Percentiles rank a stretch among this genome's conserved stretches.
Conservation (phyloP, 2,113 vertebrate species). For the Perca schrenkii region DNA sequence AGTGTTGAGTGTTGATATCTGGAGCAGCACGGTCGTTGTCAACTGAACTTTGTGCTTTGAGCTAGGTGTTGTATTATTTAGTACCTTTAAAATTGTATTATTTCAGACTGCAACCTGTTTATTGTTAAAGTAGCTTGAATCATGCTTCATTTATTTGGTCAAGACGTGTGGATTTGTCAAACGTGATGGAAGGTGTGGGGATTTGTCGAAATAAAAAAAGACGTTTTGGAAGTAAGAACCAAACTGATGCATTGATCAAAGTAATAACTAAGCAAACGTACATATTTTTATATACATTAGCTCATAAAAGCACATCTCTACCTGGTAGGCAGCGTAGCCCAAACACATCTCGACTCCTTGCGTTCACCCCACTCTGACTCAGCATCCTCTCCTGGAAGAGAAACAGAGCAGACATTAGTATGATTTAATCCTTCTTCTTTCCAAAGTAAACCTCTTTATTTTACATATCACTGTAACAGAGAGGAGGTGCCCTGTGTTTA, state of each 20-base stretch:
- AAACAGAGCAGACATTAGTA: constrained; percentile 8
- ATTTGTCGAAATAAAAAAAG: background rate
- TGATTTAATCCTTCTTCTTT: background rate
- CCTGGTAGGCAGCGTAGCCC: constrained; percentile 85
- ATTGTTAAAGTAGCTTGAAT: background rate
- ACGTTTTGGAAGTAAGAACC: background rate
- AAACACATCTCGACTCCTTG: constrained; percentile 80
- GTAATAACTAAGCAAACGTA: background rate
- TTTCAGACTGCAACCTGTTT: background rate
- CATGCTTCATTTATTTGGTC: background rate
- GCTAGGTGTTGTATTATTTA: constrained; percentile 1
- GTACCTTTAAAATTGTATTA: background rate
- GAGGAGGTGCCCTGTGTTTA: background rate
- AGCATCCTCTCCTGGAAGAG: constrained; percentile 83
- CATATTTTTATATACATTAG: background rate
- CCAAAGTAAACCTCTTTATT: background rate
- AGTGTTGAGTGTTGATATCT: background rate
- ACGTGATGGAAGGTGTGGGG: background rate
- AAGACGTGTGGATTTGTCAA: background rate
- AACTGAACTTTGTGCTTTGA: background rate
- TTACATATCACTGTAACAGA: background rate
- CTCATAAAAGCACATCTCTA: constrained; percentile 44
- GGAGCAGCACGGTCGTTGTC: background rate
- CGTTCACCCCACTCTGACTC: constrained; percentile 75
- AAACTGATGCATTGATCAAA: background rate